phyloP scores from a whole-genome alignment of 1,140 invertebrate species.

The Cephus cinctus region DNA sequence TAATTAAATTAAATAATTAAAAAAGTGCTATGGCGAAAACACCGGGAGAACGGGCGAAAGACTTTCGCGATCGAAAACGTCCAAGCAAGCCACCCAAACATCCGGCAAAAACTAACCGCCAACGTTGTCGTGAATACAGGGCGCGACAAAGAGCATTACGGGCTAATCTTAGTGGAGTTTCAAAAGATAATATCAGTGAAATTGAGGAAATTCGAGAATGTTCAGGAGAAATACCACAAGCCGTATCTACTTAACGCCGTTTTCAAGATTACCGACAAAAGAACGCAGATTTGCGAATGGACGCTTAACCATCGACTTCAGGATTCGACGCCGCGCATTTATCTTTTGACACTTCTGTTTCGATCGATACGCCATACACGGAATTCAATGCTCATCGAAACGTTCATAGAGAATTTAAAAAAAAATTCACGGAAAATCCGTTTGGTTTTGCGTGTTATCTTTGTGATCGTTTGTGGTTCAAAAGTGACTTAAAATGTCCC shows the following conservation, averaged over 20 bases:
- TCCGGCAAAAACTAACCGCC: not conserved
- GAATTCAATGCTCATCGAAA: too few relatives aligned
- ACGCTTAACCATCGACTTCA: not conserved
- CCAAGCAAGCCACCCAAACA: not conserved
- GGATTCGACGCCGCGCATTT: not conserved
- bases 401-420: slow-evolving; percentile 7
- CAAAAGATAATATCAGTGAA: not conserved
- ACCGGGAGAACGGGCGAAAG: not conserved
- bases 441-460: slow-evolving; percentile 1
- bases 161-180: not conserved
- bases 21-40: not conserved
- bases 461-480: slow-evolving; percentile 11
- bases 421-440: slow-evolving; percentile 5
- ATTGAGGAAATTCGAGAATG: not conserved
- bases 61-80: not conserved
- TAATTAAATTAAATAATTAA: not conserved
- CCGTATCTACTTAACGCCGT: not conserved
- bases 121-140: not conserved
- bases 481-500: slow-evolving; percentile 3
- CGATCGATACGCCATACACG: too few relatives aligned
- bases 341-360: too few relatives aligned
- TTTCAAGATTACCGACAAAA: not conserved
- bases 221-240: not conserved
- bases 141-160: not conserved
- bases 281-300: not conserved